Base-by-base conservation (phyloP, 2,113 vertebrate genomes). In the Scomber scombrus region DNA sequence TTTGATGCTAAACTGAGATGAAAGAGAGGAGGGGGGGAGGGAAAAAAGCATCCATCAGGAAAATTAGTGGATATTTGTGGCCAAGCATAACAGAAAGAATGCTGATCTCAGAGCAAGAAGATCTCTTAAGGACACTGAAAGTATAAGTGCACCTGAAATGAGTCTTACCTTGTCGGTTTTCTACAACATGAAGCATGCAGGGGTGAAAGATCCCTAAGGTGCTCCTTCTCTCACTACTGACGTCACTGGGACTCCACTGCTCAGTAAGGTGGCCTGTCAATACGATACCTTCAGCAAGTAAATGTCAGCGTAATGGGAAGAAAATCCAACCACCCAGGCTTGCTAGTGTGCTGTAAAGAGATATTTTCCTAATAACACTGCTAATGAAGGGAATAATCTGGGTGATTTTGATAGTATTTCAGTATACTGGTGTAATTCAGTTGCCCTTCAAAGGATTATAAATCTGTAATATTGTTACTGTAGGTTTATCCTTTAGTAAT, bases 181-280 rank as follows among this genome's bases (percentile, higher is more conserved):
- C 49, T 40, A 19, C n/a, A 55, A 43, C 23, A 61, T 74, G 26
- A 23, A 72, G 76, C 50, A 60, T 40, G 71, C 29, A 10, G 55
- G 79, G 79, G 85, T 82, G 84, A 75, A 73, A 85, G 79, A 67
- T 79, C 88, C 88, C 80, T 1, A 2, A 87, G 78, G 80, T 64
- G 73, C 76, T 76, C 6, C 66, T n/a, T 57, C 61, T 57, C 66
- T 54, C 67, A 11, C 74, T 34, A 71, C 85, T 90, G 87, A 88
- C 80, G 84, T 91, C 86, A 93, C 65, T 85, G 89, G 88, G 89
- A 89, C 88, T 89, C 84, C 84, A 0, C 85, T 26, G 84, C 85
- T 85, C 78, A 81, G 82, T 61, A 11, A 86, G 88, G 74, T 61
- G 71, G 79, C 69, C 75, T 69, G 80, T 91, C 83, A 86, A 74